Base-by-base conservation (phyloP, 1,140 invertebrate species). In the Drosophila pandora region DNA sequence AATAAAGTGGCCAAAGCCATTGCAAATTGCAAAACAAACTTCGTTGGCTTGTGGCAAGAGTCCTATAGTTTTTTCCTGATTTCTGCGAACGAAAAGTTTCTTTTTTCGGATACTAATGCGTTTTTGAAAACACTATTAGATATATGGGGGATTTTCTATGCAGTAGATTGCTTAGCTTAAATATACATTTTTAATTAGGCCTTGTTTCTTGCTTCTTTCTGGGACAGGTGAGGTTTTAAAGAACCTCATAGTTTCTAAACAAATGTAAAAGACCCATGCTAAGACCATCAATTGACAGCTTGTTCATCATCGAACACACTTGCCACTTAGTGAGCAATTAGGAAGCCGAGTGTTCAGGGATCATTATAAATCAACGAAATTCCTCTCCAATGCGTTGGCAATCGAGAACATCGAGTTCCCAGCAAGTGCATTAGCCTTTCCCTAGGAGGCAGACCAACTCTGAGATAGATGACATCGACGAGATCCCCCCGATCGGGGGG, bases 291-390 rank as follows among this genome's bases (percentile, higher is more conserved):
- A 41, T 39, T 69, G 65, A 69, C 65, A 69, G 63, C 21, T 28
- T 39, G 65, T 17, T 68, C 59, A 76, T 52, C 65, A 67, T 32
- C 41, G 32, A 56, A 56, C 30, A 47, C 43, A 69, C 37, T 69
- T 68, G 79, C 56, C 79, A 74, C 79, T 81, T 81, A 83, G 76
- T 58, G 55, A 82, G 74, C 79, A 82, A 81, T 81, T 78, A 81
- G 71, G 55, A 48, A 58, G 43, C 53, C 22, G 43, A 75, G 22
- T 30, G 28, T 34, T 52, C 67, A 21, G 52, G 63, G 67, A 48
- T 69, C 63, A 39, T 23, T 48, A 59, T 59, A 80, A 69, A 48
- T 79, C 79, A 70, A 61, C 75, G 30, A 57, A 56, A 48, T 25
- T 49, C 67, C 10, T 45, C 34, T 25, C 52, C 67, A 32, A 69